phyloP scores from a whole-genome alignment of 2,797 vertebrate genomes.

The Hydrolagus colliei region DNA sequence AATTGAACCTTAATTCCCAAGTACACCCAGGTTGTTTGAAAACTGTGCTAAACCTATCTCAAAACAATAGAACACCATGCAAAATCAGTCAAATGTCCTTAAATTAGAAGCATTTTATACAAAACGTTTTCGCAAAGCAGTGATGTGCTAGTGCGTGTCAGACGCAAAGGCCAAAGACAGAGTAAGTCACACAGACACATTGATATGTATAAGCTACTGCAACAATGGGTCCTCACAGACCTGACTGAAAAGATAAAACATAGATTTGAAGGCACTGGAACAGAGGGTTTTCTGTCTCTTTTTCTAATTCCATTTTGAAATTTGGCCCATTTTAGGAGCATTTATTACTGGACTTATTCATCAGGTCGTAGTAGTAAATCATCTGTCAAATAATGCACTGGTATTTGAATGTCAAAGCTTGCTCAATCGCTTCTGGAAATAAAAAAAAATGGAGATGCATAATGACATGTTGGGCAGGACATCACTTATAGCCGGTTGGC shows the following conservation, averaged over 20 bases:
- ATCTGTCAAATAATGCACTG: constrained; percentile 41
- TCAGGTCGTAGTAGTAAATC: constrained; percentile 34
- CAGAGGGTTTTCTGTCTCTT: background rate
- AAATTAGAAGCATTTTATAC: background rate
- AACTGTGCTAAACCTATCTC: background rate
- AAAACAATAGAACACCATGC: background rate
- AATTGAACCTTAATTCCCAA: too few relatives aligned
- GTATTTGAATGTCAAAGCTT: constrained; percentile 47
- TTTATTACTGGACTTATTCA: background rate
- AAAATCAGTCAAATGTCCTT: background rate
- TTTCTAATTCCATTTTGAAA: background rate
- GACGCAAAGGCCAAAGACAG: background rate
- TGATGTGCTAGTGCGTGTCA: background rate
- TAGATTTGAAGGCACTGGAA: background rate
- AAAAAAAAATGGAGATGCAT: constrained; percentile 38
- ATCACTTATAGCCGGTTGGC: constrained; percentile 61
- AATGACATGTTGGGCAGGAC: constrained; percentile 52
- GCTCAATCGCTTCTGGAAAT: constrained; percentile 34
- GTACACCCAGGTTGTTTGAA: background rate
- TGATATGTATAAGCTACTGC: background rate
- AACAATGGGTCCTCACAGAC: background rate
- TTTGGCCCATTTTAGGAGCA: background rate
- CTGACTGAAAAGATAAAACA: background rate
- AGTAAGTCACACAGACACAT: background rate
- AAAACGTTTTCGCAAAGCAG: background rate